Evolutionary conservation across 2,797 vertebrate genomes (phyloP), one percentile per base, ranked within the genome.

Genomic region (Catostomus latipinnis): DNA sequence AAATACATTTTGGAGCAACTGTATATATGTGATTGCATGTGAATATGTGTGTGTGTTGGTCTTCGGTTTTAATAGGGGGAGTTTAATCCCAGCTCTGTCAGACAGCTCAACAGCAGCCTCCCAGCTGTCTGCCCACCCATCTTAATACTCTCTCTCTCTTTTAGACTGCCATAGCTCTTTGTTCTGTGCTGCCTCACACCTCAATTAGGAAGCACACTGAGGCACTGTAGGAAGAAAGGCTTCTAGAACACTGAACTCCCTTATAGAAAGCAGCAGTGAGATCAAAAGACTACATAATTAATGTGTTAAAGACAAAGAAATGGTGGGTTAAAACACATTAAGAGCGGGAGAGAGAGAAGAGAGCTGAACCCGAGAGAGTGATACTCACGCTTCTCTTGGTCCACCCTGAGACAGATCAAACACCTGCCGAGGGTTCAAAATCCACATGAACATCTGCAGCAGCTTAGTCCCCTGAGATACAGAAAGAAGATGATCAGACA

Each of bases 361-460:
- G 6, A 4, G 6, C 53, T 57, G 53, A 71, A 53, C 22, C 7
- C 18, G 34, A 53, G 0, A 82, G 48, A 72, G 10, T 34, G 60
- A 71, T n/a, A 98, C 97, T 97, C 87, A 99, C 98, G 97, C 97
- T 86, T 99, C 98, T 89, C 95, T 94, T 1, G 98, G 96, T 22
- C 97, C 97, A 34, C 96, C 97, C 92, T 98, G 97, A 79, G 97
- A 98, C 86, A 99, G 95, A 91, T 99, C 98, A 83, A 99, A 99
- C 73, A 99, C 98, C 89, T 99, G 98, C 22, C 98, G 96, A 49
- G 97, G 98, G 90, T 99, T 99, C 91, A 99, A 83, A 90, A 96
- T 97, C 98, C 98, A 99, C 98, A 99, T 99, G 90, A 99, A 99
- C 94, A 96, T 99, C 93, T 99, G 98, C 12, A 99, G 91, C 87